Conservation (phyloP, 2,888 invertebrate genomes). For the Neoitamus cyanurus region DNA sequence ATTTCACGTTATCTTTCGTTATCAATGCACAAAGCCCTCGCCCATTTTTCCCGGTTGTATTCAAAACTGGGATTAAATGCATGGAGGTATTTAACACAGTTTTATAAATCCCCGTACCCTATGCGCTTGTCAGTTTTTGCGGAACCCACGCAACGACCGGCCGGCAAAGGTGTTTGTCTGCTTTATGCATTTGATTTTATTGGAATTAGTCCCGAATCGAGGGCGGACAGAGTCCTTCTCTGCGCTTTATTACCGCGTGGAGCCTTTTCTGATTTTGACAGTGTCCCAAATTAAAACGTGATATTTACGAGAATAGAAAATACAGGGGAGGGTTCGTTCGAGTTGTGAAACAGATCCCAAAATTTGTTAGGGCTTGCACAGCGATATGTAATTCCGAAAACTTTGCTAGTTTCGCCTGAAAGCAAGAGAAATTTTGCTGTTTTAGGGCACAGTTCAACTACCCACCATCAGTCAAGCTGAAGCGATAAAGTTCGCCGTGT, state of each 20-base stretch:
- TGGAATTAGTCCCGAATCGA: background rate
- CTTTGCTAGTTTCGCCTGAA: background rate
- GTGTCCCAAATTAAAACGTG: background rate
- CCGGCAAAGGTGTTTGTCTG: background rate
- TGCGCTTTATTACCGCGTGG: background rate
- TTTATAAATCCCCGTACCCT: slow-evolving; percentile 30
- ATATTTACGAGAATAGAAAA: background rate
- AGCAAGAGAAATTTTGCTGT: background rate
- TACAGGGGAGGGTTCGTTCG: background rate
- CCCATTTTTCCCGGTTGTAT: slow-evolving; percentile 29
- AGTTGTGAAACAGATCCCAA: background rate
- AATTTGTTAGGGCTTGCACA: background rate
- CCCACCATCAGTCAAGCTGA: background rate
- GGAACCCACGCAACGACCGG: background rate
- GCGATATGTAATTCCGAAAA: background rate
- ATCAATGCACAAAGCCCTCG: slow-evolving; percentile 38
- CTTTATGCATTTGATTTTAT: background rate
- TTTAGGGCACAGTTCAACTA: background rate
- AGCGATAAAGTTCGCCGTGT: background rate
- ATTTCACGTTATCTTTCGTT: slow-evolving; percentile 39
- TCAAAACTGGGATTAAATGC: slow-evolving; percentile 39
- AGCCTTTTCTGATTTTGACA: background rate
- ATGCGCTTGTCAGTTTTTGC: slow-evolving; percentile 21
- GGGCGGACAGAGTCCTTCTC: background rate
- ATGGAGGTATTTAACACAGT: slow-evolving; percentile 20